These are phyloP conservation scores for Pseudomyrmex dendroicus DNA, from an alignment of 1,140 invertebrate genomes.

Conservation along the genomic window DNA sequence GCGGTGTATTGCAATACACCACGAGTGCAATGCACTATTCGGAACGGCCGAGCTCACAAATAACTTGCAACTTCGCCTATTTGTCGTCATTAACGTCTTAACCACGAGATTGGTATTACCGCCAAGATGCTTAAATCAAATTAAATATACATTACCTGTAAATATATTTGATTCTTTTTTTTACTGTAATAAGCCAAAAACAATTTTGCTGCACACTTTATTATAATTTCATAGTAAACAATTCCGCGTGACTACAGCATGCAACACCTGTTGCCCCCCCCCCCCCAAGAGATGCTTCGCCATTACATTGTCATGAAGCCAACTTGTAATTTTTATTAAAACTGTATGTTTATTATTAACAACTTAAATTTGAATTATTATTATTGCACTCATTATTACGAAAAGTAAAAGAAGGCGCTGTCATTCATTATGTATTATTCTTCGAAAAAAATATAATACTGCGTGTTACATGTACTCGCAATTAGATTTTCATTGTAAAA, in stretches of 20 bases:
- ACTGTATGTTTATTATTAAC: background rate
- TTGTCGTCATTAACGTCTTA: constrained; percentile 45
- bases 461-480: background rate
- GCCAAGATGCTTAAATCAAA: background rate
- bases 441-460: background rate
- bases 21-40: background rate
- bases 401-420: background rate
- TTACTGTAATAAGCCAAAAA: background rate
- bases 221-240: background rate
- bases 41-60: constrained; percentile 18
- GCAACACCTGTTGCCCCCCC: constrained; percentile 37
- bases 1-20: constrained; percentile 3
- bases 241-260: constrained; percentile 19
- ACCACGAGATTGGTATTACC: constrained; percentile 11
- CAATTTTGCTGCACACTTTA: background rate
- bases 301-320: background rate
- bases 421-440: background rate
- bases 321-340: constrained; percentile 7
- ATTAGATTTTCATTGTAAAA: background rate
- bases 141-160: constrained; percentile 6
- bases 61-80: constrained; percentile 39
- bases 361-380: constrained; percentile 12
- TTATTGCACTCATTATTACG: background rate
- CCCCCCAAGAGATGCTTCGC: constrained; percentile 4
- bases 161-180: background rate